phyloP scores from a whole-genome alignment of 2,888 invertebrate genomes.

The Nemurella pictetii region DNA sequence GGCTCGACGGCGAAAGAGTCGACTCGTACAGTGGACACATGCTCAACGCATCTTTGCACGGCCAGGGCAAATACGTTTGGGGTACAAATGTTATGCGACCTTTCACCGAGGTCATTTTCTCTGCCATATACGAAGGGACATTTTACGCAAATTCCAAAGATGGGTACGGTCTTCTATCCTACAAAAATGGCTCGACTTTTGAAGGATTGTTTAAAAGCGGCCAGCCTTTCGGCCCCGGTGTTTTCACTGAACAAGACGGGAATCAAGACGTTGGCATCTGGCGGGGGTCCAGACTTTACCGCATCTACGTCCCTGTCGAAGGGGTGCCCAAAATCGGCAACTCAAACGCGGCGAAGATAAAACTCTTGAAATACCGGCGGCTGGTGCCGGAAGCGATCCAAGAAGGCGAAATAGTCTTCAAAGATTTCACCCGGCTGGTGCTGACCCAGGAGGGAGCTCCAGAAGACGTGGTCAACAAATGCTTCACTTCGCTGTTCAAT shows the following conservation, averaged over 20 bases:
- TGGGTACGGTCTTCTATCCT: not conserved
- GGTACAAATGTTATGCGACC: not conserved
- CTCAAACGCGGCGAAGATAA: not conserved
- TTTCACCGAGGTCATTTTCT: not conserved
- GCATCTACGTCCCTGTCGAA: not conserved
- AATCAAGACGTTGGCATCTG: conserved; percentile 2
- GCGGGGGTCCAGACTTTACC: not conserved
- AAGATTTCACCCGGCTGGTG: not conserved
- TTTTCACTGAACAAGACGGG: not conserved
- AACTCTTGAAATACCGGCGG: not conserved
- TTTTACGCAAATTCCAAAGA: not conserved
- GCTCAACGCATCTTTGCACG: not conserved
- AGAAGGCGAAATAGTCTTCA: not conserved
- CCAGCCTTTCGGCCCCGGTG: not conserved
- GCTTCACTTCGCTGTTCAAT: not conserved
- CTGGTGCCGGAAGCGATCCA: not conserved
- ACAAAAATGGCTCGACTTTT: not conserved
- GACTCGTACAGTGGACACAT: not conserved
- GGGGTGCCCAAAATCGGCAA: not conserved
- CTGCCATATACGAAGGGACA: not conserved
- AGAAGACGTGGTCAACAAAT: not conserved
- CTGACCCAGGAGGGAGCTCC: not conserved
- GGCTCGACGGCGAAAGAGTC: not conserved
- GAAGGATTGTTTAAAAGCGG: not conserved
- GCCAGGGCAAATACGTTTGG: not conserved